Evolutionary conservation across 2,888 invertebrate species (phyloP), one percentile per base, ranked within the genome.

Genomic region (Yponomeuta sedellus): DNA sequence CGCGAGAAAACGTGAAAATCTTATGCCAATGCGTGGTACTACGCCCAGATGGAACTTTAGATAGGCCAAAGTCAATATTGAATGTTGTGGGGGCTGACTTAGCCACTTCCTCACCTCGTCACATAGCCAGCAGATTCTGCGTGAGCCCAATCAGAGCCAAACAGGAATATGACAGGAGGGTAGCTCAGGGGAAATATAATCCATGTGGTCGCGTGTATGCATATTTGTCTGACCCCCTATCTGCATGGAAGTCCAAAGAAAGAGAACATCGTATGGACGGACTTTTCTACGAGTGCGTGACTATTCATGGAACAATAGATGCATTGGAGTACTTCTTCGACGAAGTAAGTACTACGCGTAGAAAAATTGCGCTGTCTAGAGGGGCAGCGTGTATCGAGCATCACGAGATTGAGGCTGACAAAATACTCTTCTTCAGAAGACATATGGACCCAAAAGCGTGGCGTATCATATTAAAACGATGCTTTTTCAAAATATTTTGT

Each of bases 401-500:
- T 10, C 22, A 39, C 20, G 10, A 10, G 1, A 39, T 16, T 22
- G 20, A 11, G 10, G 19, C 28, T 3, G 65, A 65, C 6, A 65
- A 65, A 59, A 59, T 65, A 0, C 59, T 65, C 2, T 65, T 59
- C 19, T 65, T 65, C 39, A 39, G 58, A 10, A 65, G 58, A 4
- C 11, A 59, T 16, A 22, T 65, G 58, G 65, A 65, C 6, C 10
- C 20, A 2, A 2, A n/a, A 10, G 19, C 16, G 3, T 65, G 65
- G 65, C 39, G 25, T 5, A 58, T 39, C 12, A 8, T 65, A 3
- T 5, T 59, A 19, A 58, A 22, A 20, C 25, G 65, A 39, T n/a
- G 22, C 40, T 65, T 65, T 58, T 39, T 22, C 6, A 19, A 12
- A n/a, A 52, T 65, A 10, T 65, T 65, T 40, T n/a, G 28, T 4